These are phyloP conservation scores for Acipenser oxyrinchus DNA, from an alignment of 2,797 vertebrate species.

Conservation along the genomic window DNA sequence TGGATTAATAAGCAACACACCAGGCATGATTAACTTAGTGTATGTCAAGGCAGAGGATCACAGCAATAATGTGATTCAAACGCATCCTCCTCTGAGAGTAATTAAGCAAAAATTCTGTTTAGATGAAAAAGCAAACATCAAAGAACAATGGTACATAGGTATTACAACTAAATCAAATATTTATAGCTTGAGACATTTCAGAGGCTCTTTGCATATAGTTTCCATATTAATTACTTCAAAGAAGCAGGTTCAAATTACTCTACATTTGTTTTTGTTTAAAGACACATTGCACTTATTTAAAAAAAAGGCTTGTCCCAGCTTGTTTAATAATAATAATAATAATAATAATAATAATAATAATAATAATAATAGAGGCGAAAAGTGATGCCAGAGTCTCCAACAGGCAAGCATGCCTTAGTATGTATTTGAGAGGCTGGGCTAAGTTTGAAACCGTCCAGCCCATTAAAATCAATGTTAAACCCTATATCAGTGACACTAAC, in stretches of 20 bases:
- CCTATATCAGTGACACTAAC: slow-evolving; percentile 2
- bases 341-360: too few species aligned
- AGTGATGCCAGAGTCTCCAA: background rate
- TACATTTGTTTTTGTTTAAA: background rate
- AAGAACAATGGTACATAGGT: slow-evolving; percentile 35
- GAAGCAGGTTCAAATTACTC: slow-evolving; percentile 19
- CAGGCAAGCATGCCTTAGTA: slow-evolving; percentile 4
- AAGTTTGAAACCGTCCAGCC: slow-evolving; percentile 6
- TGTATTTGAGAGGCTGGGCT: slow-evolving; percentile 4
- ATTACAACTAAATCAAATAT: slow-evolving; percentile 33
- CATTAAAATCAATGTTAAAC: slow-evolving; percentile 1
- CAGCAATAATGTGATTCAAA: slow-evolving; percentile 33
- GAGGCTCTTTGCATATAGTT: slow-evolving; percentile 26
- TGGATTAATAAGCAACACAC: slow-evolving; percentile 37
- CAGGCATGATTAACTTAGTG: slow-evolving; percentile 36
- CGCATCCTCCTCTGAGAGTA: slow-evolving; percentile 37
- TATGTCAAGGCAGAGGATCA: slow-evolving; percentile 29
- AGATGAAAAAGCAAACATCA: slow-evolving; percentile 39
- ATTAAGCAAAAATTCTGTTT: slow-evolving; percentile 42
- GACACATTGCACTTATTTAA: background rate
- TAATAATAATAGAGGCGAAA: slow-evolving; percentile 18
- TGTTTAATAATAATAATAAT: background rate
- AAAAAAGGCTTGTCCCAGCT: slow-evolving; percentile 22
- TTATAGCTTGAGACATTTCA: slow-evolving; percentile 17
- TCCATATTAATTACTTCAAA: slow-evolving; percentile 21